Evolutionary conservation across 1,140 invertebrate genomes (phyloP).

Genomic region (Caenorhabditis brenneri): DNA sequence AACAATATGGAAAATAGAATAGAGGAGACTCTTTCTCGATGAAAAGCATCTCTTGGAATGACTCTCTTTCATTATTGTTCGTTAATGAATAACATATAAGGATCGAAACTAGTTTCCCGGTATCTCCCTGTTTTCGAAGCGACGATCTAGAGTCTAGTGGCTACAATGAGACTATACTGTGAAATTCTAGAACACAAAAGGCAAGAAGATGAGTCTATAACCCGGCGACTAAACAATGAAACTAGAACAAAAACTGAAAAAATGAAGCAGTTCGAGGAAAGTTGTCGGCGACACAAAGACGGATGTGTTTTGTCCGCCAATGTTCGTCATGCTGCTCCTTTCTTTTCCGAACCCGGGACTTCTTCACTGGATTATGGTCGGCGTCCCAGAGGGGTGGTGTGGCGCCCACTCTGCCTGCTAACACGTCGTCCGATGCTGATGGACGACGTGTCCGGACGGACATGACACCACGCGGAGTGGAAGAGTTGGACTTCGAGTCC

Average conservation of each 20-base stretch:
- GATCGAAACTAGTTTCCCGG: background rate
- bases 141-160: no score
- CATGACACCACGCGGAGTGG: background rate
- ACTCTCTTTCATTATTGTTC: no score
- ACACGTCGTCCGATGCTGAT: slow-evolving; percentile 34
- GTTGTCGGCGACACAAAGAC: slow-evolving; percentile 38
- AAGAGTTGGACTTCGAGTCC: background rate
- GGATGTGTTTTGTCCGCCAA: slow-evolving; percentile 36
- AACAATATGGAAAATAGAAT: no score
- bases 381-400: background rate
- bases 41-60: no score
- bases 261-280: background rate
- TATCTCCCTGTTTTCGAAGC: background rate
- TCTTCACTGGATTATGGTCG: slow-evolving; percentile 4
- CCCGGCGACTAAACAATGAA: background rate
- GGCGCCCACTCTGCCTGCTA: slow-evolving; percentile 10
- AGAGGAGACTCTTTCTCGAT: no score
- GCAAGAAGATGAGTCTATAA: background rate
- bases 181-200: no score
- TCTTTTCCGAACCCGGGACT: background rate
- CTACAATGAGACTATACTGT: no score
- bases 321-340: slow-evolving; percentile 15
- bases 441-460: slow-evolving; percentile 33
- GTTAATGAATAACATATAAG: no score
- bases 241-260: background rate